Conservation (phyloP, 2,888 invertebrate genomes). For the Ormyrus labotus region DNA sequence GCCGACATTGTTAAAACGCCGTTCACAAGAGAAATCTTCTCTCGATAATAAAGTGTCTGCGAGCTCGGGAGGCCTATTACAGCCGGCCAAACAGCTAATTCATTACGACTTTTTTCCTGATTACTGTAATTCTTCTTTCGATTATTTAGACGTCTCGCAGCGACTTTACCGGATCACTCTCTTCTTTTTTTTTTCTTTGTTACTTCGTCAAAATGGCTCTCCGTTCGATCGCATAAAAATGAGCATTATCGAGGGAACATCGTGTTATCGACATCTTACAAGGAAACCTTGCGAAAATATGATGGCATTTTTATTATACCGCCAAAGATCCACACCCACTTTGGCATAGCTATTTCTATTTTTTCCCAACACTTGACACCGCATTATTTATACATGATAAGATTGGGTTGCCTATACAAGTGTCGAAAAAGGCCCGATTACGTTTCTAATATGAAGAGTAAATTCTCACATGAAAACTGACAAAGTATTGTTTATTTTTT, state of each 20-base stretch:
- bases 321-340: not conserved
- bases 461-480: constrained; percentile 1
- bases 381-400: not conserved
- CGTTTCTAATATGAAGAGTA: no score
- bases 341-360: not conserved
- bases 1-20: constrained; percentile 48
- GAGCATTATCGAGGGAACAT: not conserved
- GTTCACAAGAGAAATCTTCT: constrained; percentile 44
- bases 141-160: no score
- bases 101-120: constrained; percentile 1
- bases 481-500: not conserved
- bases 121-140: no score
- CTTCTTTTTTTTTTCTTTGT: no score
- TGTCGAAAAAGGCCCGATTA: not conserved
- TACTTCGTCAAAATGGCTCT: no score
- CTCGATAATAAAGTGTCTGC: constrained; percentile 46
- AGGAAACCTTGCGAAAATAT: no score
- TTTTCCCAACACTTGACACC: not conserved
- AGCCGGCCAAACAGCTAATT: constrained; percentile 30
- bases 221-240: not conserved
- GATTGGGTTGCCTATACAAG: constrained; percentile 8
- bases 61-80: constrained; percentile 17
- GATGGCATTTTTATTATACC: no score
- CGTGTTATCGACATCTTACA: no score
- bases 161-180: no score